Conservation (phyloP, 2,888 invertebrate genomes). For the Euplexia lucipara region DNA sequence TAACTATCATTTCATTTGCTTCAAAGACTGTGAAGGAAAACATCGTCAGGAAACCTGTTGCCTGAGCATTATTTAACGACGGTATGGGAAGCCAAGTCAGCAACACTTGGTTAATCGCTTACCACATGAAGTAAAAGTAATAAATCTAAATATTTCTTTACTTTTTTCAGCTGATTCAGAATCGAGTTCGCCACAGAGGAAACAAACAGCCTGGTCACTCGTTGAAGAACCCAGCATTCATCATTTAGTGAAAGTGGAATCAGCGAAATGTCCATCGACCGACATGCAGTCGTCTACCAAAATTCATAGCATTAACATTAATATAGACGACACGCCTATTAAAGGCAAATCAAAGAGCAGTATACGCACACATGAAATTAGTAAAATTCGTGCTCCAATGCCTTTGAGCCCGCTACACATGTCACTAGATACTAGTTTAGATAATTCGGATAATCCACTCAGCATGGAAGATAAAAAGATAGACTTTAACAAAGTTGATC, state of each 20-base stretch:
- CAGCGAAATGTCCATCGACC: constrained; percentile 63
- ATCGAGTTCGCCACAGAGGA: constrained; percentile 67
- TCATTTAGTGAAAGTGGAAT: constrained; percentile 74
- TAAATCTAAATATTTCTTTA: not conserved
- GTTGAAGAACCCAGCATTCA: constrained; percentile 78
- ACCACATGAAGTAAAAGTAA: no score
- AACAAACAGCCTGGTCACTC: constrained; percentile 78
- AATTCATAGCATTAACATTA: constrained; percentile 69
- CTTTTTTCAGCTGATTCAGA: constrained; percentile 79
- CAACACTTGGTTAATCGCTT: no score
- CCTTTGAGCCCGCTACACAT: constrained; percentile 78
- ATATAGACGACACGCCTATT: constrained; percentile 81
- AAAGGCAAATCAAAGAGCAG: constrained; percentile 79
- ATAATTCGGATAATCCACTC: constrained; percentile 80
- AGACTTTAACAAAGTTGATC: constrained; percentile 87
- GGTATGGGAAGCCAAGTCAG: no score
- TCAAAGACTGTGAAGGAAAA: no score
- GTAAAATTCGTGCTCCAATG: constrained; percentile 81
- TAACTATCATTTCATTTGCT: no score
- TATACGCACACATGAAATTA: constrained; percentile 81
- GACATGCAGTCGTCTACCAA: constrained; percentile 76
- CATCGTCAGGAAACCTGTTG: no score
- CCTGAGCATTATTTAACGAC: no score
- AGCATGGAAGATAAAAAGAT: constrained; percentile 84
- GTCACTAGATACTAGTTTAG: constrained; percentile 86